phyloP scores from a whole-genome alignment of 2,113 vertebrate genomes.

The Gasterosteus aculeatus region DNA sequence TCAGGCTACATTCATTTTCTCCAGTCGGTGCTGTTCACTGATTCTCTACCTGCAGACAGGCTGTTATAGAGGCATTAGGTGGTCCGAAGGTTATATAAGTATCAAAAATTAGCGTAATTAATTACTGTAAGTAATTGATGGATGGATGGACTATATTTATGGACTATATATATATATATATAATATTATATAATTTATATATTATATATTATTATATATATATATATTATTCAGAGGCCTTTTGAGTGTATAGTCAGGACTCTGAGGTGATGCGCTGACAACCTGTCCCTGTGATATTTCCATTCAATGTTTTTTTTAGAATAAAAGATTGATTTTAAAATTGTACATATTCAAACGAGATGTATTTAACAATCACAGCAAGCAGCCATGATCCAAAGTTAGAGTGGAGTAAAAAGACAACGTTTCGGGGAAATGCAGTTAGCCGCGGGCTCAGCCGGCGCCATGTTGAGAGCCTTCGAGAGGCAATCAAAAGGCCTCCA shows the following conservation, averaged over 20 bases:
- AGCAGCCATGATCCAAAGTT: background rate
- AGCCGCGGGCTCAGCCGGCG: background rate
- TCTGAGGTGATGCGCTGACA: background rate
- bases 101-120: slow-evolving; percentile 52
- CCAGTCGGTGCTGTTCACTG: slow-evolving; percentile 19
- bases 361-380: background rate
- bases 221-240: too few species aligned
- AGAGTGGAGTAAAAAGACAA: background rate
- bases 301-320: background rate
- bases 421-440: background rate
- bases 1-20: slow-evolving; percentile 32
- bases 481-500: background rate
- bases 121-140: slow-evolving; percentile 29
- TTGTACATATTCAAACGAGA: background rate
- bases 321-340: background rate
- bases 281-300: background rate
- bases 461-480: background rate
- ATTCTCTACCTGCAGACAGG: slow-evolving; percentile 20
- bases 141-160: too few species aligned
- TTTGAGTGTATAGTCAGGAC: background rate
- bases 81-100: slow-evolving; percentile 49
- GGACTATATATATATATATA: too few species aligned
- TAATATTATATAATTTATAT: too few species aligned
- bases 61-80: slow-evolving; percentile 52
- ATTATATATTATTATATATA: too few species aligned